A percentile compares a stretch with the other conserved stretches of the same genome.
Conservation (phyloP, 2,113 vertebrate genomes). For the Oryctolagus cuniculus region DNA sequence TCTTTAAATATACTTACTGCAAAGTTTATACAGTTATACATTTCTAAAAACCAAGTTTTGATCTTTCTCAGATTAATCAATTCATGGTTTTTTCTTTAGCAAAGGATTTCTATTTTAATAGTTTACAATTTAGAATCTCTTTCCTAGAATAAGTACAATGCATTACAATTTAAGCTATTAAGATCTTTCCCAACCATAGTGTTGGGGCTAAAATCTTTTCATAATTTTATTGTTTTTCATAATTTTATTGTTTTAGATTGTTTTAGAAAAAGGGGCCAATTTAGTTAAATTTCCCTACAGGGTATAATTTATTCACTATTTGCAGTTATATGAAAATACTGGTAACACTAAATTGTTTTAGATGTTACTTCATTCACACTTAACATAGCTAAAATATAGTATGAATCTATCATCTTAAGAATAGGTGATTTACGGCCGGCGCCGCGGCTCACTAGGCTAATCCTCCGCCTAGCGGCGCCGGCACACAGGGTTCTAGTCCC, state of each 20-base stretch:
- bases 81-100: not conserved
- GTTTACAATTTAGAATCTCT: slow-evolving; percentile 1
- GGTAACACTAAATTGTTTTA: slow-evolving; percentile 10
- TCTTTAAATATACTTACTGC: slow-evolving; percentile 35
- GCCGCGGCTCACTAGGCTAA: too few species aligned
- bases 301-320: slow-evolving; percentile 41
- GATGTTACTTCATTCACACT: slow-evolving; percentile 40
- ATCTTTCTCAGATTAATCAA: slow-evolving; percentile 9
- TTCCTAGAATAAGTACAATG: slow-evolving; percentile 27
- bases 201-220: slow-evolving; percentile 48
- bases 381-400: slow-evolving; percentile 27
- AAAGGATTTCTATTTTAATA: slow-evolving; percentile 58
- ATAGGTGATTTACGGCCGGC: not conserved
- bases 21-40: slow-evolving; percentile 38
- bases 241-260: too few species aligned
- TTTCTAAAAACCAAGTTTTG: slow-evolving; percentile 51
- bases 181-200: slow-evolving; percentile 38
- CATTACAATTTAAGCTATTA: not conserved
- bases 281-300: slow-evolving; percentile 60
- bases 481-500: too few species aligned
- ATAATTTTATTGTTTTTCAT: slow-evolving; percentile 57
- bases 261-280: slow-evolving; percentile 31
- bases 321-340: slow-evolving; percentile 53
- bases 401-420: slow-evolving; percentile 33
- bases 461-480: too few species aligned